Base-by-base conservation (phyloP, 2,797 vertebrate species). In the Labeo calbasu region DNA sequence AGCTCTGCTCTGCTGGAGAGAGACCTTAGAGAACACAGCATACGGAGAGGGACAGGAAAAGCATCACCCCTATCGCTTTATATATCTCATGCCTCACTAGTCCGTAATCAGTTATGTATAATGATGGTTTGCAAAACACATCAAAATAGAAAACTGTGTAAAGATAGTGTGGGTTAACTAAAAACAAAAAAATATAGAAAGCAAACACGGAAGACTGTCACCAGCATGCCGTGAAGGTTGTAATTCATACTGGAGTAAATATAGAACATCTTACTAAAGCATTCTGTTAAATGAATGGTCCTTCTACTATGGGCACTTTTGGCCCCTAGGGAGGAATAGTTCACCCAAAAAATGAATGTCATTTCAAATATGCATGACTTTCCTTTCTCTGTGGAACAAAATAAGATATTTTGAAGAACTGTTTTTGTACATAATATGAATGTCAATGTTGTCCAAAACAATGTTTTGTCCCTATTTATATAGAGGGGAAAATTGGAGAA, bases 21-120 rank as follows among this genome's bases (percentile, higher is more conserved):
- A 81, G 84, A 84, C 90, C 86, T 86, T 79, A 82, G 84, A 87
- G 88, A 83, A 79, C 83, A 32, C 48, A 46, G 65, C 83, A 87
- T 88, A 91, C 86, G 87, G 77, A 79, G 78, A 28, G 82, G 55
- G 57, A 84, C 66, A 84, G 43, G 57, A 84, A 84, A 84, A 71
- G 32, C 83, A 84, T 72, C 83, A 79, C 25, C 76, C 76, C 66
- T 71, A 71, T 79, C 21, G 21, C 83, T 71, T 51, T 51, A 63
- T 63, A 79, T 84, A 84, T 63, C 43, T 73, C 28, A 84, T 65
- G 76, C 66, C 66, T 79, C 46, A 84, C 76, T 79, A 71, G 66
- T 78, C 55, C 12, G 7, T 72, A 71, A 79, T 79, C 53, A 63
- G 28, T 65, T 63, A 51, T 59, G 55, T 63, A 61, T 53, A 71